phyloP scores from a whole-genome alignment of 2,113 vertebrate genomes.

The Panthera tigris region DNA sequence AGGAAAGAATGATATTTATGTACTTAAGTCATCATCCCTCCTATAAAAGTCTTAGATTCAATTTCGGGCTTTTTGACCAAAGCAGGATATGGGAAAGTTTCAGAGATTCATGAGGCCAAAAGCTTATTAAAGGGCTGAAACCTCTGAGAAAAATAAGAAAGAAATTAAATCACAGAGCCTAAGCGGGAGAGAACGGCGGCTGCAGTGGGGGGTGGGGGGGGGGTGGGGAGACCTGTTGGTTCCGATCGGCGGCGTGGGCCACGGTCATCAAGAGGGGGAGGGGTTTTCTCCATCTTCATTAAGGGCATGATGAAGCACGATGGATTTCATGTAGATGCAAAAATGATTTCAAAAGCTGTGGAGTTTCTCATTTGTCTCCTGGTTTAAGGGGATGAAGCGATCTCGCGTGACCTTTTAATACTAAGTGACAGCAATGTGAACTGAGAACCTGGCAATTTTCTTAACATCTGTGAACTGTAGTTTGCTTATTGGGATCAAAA shows the following conservation, averaged over 20 bases:
- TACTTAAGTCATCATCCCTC: background rate
- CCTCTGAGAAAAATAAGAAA: background rate
- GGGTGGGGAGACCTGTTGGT: background rate
- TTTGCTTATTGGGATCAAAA: conserved; percentile 39
- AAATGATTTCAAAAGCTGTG: conserved; percentile 37
- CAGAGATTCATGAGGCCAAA: conserved; percentile 41
- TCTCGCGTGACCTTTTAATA: conserved; percentile 39
- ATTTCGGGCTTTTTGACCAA: conserved; percentile 43
- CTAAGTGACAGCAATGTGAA: conserved; percentile 2
- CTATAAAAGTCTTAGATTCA: background rate
- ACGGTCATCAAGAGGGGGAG: background rate
- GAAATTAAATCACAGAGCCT: conserved; percentile 2
- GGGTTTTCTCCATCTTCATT: background rate
- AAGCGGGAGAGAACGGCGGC: background rate
- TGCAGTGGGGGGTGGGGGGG: background rate
- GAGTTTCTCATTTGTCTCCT: conserved; percentile 40
- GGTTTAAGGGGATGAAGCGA: conserved; percentile 37
- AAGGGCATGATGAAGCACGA: conserved; percentile 9
- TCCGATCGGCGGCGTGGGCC: background rate
- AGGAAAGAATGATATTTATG: background rate
- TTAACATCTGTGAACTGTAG: background rate
- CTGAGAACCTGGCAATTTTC: conserved; percentile 22
- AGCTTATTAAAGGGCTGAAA: background rate
- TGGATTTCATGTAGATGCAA: conserved; percentile 29
- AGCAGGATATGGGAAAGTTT: background rate